Evolutionary conservation across 1,140 invertebrate genomes (phyloP).

Genomic region (Drosophila suzukii): DNA sequence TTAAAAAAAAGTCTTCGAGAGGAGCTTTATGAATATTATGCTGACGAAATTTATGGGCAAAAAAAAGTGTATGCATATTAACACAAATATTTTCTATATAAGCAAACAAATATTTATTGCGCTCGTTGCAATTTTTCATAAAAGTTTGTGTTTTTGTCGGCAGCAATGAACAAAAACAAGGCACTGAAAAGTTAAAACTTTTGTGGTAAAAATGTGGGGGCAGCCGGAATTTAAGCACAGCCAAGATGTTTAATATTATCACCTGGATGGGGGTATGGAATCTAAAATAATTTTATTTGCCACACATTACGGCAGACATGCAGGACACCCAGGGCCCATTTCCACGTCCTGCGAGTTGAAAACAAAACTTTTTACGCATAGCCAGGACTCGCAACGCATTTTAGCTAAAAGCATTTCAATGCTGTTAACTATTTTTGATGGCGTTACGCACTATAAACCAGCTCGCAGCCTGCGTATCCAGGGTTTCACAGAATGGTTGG

Average conservation of each 20-base stretch:
- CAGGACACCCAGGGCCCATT: not conserved
- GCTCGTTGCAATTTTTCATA: conserved; percentile 52
- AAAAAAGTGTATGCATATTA: conserved; percentile 27
- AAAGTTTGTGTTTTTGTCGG: conserved; percentile 39
- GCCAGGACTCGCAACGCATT: conserved; percentile 47
- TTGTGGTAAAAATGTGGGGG: conserved; percentile 10
- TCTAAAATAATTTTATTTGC: conserved; percentile 62
- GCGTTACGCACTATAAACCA: conserved; percentile 73
- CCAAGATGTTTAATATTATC: conserved; percentile 20
- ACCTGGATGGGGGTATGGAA: conserved; percentile 39
- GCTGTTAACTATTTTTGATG: conserved; percentile 78
- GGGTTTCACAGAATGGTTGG: not conserved
- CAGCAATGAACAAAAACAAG: conserved; percentile 32
- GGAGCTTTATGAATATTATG: conserved; percentile 63
- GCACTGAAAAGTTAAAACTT: conserved; percentile 57
- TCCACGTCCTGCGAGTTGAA: conserved; percentile 3
- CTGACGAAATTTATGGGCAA: conserved; percentile 61
- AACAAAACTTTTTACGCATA: conserved; percentile 62
- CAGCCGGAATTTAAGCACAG: conserved; percentile 22
- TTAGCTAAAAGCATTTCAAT: conserved; percentile 79
- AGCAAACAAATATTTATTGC: conserved; percentile 58
- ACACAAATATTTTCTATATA: conserved; percentile 29
- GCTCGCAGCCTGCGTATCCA: not conserved
- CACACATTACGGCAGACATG: conserved; percentile 24
- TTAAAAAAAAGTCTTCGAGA: conserved; percentile 52